These are phyloP conservation scores for Tigriopus californicus DNA, from an alignment of 2,888 invertebrate species.

Conservation along the genomic window DNA sequence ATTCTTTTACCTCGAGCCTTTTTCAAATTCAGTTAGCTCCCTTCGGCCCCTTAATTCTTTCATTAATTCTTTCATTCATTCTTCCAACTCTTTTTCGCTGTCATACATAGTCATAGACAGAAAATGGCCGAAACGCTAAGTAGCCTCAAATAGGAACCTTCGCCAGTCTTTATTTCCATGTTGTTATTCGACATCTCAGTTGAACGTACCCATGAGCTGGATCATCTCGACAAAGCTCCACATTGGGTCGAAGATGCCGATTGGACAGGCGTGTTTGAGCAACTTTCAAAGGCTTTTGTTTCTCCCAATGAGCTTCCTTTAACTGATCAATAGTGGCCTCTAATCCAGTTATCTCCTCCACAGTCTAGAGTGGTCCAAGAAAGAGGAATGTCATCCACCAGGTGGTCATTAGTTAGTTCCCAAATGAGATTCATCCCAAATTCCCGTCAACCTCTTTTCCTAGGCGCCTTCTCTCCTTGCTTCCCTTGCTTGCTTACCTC, in stretches of 20 bases:
- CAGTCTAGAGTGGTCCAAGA: background rate
- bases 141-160: no score
- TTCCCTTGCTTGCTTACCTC: background rate
- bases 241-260: conserved; percentile 7
- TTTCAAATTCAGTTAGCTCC: no score
- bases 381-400: background rate
- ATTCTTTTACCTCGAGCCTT: no score
- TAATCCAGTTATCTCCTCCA: conserved; percentile 8
- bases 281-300: conserved; percentile 6
- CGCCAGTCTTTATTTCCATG: no score
- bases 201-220: conserved; percentile 9
- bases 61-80: no score
- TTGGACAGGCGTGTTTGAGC: conserved; percentile 4
- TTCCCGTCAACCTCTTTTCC: background rate
- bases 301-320: conserved; percentile 3
- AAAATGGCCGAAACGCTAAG: no score
- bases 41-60: no score
- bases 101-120: no score
- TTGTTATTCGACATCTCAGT: no score
- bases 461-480: background rate
- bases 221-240: conserved; percentile 12
- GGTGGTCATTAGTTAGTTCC: background rate
- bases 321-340: background rate
- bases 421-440: background rate
- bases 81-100: no score